Conservation (phyloP, 2,888 invertebrate species). For the Drosophila kuntzei region DNA sequence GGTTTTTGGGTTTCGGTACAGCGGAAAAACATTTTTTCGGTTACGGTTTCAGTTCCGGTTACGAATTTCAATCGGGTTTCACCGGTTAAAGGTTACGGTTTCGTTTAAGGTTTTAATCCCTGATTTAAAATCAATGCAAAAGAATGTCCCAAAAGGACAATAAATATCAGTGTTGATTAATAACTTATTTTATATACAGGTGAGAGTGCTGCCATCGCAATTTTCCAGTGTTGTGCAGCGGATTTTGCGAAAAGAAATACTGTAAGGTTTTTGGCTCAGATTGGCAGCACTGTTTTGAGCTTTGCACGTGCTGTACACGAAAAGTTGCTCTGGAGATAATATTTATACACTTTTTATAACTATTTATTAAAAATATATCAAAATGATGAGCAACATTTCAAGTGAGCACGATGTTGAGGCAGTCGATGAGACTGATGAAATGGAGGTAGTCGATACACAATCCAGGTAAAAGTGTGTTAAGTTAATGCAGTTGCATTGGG, state of each 20-base stretch:
- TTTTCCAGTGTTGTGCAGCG: neutral
- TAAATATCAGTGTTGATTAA: neutral
- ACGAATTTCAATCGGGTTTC: too few relatives aligned
- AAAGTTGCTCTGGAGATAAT: neutral
- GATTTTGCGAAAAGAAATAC: neutral
- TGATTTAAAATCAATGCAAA: neutral
- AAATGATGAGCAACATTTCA: slow-evolving; percentile 13
- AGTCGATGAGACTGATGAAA: neutral
- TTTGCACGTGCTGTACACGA: slow-evolving; percentile 1
- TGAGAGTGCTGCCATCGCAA: too few relatives aligned
- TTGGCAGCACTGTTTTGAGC: slow-evolving; percentile 19
- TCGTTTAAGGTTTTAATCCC: too few relatives aligned
- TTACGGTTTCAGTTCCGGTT: too few relatives aligned
- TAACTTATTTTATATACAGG: too few relatives aligned
- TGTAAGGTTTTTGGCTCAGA: neutral
- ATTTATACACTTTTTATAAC: neutral
- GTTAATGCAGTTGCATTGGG: too few relatives aligned
- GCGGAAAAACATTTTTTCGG: too few relatives aligned
- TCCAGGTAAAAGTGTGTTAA: slow-evolving; percentile 1
- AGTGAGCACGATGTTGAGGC: neutral
- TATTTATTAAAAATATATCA: neutral
- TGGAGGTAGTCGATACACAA: neutral
- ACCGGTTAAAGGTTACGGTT: too few relatives aligned
- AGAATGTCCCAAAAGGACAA: neutral
- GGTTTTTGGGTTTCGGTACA: too few relatives aligned